A percentile compares a stretch with the other conserved stretches of the same genome.
Evolutionary conservation across 2,113 vertebrate genomes (phyloP).

Genomic region (Hydrochoerus hydrochaeris): DNA sequence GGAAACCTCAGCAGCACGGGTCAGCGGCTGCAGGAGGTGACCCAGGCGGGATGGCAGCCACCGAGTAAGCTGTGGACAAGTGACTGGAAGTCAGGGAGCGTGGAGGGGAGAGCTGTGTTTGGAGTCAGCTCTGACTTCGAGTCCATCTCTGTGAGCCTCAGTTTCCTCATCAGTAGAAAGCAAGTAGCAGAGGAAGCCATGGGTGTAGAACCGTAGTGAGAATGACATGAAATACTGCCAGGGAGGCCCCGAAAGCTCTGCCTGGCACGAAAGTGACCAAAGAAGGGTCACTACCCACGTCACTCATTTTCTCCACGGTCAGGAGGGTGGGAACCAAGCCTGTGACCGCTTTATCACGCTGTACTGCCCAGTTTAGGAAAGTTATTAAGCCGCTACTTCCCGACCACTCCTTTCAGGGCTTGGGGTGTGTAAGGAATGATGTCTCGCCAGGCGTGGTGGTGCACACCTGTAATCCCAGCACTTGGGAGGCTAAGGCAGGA

Average conservation of each 20-base stretch:
- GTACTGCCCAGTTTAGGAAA: no score
- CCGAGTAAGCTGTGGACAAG: fast-evolving
- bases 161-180: not conserved
- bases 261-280: fast-evolving
- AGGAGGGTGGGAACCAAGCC: fast-evolving
- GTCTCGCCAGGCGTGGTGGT: not conserved
- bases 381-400: fast-evolving
- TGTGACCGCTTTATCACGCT: fast-evolving
- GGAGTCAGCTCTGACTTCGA: not conserved
- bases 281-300: fast-evolving
- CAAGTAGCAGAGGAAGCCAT: not conserved
- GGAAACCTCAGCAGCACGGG: no score
- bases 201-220: not conserved
- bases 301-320: no score
- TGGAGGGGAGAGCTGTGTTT: fast-evolving
- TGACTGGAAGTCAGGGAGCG: fast-evolving
- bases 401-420: not conserved
- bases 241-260: fast-evolving
- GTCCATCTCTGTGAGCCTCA: not conserved
- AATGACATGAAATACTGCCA: no score
- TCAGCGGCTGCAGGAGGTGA: fast-evolving
- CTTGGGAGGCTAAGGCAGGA: no score
- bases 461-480: not conserved
- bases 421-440: not conserved
- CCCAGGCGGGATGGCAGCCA: fast-evolving